Evolutionary conservation across 2,888 invertebrate species (phyloP), one percentile per base, ranked within the genome.

Genomic region (Caenorhabditis sp.): DNA sequence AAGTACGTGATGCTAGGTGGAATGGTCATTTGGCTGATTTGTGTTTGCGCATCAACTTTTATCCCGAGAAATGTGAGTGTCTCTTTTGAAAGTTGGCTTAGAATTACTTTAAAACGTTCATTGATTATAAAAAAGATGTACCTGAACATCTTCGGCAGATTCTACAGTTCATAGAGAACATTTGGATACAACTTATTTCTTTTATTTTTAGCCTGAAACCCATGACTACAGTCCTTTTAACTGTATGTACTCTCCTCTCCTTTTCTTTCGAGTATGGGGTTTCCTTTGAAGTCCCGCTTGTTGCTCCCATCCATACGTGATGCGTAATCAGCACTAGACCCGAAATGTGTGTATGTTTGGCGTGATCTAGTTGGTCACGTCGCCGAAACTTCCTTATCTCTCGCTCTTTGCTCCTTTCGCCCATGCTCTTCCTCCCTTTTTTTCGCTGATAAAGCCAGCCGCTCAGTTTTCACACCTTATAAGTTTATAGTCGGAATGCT

Each of bases 11-110:
- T 78, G 58, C 6, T 73, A 11, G 41, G 41, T 4, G 78, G 78
- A 26, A 78, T 78, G 72, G 50, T 68, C 4, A 78, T 78, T 26
- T 78, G 78, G 78, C 35, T 78, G 5, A 52, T 68, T 41, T 72
- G 65, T 24, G 78, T 73, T 13, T 78, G 66, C 41, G 72, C 45
- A 2, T 78, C 78, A 1, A 78, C 78, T 1, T 68, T 72, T 20
- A 62, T 73, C 11, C 77, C 77, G 6, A 27, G 37, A 39, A 46
- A 77, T 72, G 77, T 77, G 22, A 65, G 77, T 52, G 63, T 52
- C 6, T 20, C 20, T 2, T 30, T 30, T 5, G 9, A 30, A n/a
- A n/a, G n/a, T n/a, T n/a, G n/a, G n/a, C n/a, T n/a, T n/a, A n/a
- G n/a, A n/a, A n/a, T n/a, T n/a, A n/a, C n/a, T n/a, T n/a, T n/a